Percentiles rank a stretch among this genome's conserved stretches.
phyloP scores from a whole-genome alignment of 2,888 invertebrate species.

The Phymatocera aterrima region DNA sequence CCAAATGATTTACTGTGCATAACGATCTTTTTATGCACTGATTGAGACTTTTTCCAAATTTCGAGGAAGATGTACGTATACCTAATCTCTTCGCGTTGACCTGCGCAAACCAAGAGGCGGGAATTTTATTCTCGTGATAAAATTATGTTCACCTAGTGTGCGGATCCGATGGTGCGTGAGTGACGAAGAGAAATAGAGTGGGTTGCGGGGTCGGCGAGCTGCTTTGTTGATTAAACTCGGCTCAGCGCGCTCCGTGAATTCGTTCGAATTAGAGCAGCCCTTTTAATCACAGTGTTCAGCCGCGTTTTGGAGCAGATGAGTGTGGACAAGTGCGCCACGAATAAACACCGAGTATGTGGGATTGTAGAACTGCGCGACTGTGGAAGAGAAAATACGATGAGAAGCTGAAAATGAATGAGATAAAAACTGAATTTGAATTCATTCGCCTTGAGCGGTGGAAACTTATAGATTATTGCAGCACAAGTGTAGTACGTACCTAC shows the following conservation, averaged over 20 bases:
- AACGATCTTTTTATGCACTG: too few species aligned
- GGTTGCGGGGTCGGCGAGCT: slow-evolving; percentile 30
- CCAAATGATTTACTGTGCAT: neutral
- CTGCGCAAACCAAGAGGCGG: neutral
- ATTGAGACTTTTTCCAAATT: neutral
- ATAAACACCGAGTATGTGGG: slow-evolving; percentile 31
- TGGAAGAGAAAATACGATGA: neutral
- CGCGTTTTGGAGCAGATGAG: slow-evolving; percentile 36
- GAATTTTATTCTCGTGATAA: neutral
- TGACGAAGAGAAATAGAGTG: slow-evolving; percentile 6
- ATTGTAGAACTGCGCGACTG: neutral
- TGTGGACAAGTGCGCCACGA: slow-evolving; percentile 35
- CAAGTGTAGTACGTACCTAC: too few species aligned
- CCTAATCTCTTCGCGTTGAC: neutral
- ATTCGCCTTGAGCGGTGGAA: neutral
- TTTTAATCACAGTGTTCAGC: slow-evolving; percentile 8
- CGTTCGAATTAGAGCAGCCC: slow-evolving; percentile 41
- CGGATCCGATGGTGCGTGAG: neutral
- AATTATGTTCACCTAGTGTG: slow-evolving; percentile 18
- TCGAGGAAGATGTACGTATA: neutral
- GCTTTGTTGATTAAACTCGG: slow-evolving; percentile 43
- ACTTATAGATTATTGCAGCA: too few species aligned
- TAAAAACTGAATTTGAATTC: neutral
- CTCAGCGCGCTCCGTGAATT: slow-evolving; percentile 27
- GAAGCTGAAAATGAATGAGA: neutral